Evolutionary conservation across 92 coral and sea anemone genomes (phyloP).

Genomic region (Epizoanthus stellaris): DNA sequence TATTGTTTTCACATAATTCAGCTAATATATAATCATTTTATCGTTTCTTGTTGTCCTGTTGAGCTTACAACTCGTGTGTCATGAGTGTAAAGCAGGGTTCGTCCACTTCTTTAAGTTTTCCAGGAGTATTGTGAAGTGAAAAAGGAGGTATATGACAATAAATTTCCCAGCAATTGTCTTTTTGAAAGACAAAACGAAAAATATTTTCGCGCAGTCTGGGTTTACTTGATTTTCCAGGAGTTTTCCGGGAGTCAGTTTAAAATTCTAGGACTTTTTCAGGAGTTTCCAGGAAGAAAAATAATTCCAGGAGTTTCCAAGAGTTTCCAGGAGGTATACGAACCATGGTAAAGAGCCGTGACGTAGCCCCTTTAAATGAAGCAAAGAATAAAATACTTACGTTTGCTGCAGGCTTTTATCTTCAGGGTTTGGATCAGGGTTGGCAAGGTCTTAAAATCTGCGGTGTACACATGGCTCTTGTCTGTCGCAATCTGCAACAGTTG

Average conservation of each 20-base stretch:
- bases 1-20: too few relatives aligned
- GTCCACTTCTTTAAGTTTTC: too few relatives aligned
- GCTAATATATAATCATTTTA: too few relatives aligned
- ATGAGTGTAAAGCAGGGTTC: too few relatives aligned
- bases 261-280: background rate
- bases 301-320: background rate
- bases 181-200: background rate
- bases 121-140: too few relatives aligned
- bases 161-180: background rate
- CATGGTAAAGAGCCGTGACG: background rate
- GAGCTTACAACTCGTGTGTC: too few relatives aligned
- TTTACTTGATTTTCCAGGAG: too few relatives aligned
- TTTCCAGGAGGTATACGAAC: background rate
- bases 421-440: constrained; percentile 58
- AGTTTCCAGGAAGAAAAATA: too few relatives aligned
- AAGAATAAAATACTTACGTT: constrained; percentile 39
- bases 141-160: too few relatives aligned
- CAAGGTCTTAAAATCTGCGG: constrained; percentile 76
- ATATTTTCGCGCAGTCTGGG: background rate
- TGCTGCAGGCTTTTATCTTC: constrained; percentile 71
- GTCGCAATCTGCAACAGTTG: constrained; percentile 79
- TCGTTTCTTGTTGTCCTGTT: too few relatives aligned
- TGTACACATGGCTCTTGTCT: constrained; percentile 74
- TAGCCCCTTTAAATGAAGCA: background rate
- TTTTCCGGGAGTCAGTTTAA: background rate